Evolutionary conservation across 2,888 invertebrate species (phyloP).

Genomic region (Melieria picta): DNA sequence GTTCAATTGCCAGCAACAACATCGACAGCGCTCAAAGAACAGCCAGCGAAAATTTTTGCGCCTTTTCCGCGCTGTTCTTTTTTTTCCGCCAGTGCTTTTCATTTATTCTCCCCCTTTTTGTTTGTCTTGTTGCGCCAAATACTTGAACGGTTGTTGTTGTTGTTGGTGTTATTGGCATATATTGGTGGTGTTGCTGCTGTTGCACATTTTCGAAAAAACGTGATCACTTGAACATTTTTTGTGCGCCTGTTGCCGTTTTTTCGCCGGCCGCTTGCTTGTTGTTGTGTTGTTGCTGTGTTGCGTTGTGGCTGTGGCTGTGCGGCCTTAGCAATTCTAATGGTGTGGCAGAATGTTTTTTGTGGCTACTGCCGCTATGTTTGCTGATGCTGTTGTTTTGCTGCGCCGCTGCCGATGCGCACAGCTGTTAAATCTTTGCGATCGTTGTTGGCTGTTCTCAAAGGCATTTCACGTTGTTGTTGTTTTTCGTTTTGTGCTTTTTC

Average conservation of each 20-base stretch:
- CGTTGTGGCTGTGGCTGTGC: conserved; percentile 17
- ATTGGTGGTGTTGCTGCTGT: conserved; percentile 38
- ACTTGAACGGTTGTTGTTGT: conserved; percentile 42
- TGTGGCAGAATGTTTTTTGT: conserved; percentile 27
- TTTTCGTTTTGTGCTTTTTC: background rate
- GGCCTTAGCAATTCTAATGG: conserved; percentile 57
- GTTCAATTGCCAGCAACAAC: conserved; percentile 39
- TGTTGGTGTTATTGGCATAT: conserved; percentile 44
- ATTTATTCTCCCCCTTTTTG: too few relatives aligned
- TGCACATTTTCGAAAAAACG: conserved; percentile 51
- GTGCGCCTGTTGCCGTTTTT: conserved; percentile 41
- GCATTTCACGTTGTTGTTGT: conserved; percentile 17
- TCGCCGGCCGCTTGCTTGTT: conserved; percentile 36
- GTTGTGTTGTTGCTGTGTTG: conserved; percentile 33
- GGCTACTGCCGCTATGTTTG: background rate
- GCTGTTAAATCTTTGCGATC: conserved; percentile 21
- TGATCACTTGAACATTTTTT: conserved; percentile 63
- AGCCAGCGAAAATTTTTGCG: conserved; percentile 11
- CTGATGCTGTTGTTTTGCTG: background rate
- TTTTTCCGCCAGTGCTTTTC: background rate
- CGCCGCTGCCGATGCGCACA: conserved; percentile 3
- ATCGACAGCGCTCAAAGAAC: background rate
- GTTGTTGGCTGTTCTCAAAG: conserved; percentile 16
- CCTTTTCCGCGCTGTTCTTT: conserved; percentile 10
- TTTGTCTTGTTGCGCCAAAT: conserved; percentile 35